A percentile compares a stretch with the other conserved stretches of the same genome.
phyloP scores from a whole-genome alignment of 2,797 vertebrate species.

The Sebastes vulpes region DNA sequence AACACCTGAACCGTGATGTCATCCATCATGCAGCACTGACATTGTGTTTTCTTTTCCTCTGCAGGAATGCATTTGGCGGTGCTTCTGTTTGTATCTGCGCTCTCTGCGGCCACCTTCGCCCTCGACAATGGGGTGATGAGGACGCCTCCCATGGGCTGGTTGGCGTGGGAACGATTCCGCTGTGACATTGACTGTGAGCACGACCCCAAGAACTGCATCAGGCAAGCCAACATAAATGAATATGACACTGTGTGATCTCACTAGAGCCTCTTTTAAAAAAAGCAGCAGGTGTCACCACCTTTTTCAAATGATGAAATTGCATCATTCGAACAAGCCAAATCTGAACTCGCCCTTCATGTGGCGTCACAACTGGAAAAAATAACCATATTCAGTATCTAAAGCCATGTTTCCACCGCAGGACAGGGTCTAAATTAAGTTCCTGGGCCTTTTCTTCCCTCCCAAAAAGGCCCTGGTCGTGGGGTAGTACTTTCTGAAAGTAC shows the following conservation, averaged over 20 bases:
- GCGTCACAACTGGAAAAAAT: not conserved
- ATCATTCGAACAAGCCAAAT: not conserved
- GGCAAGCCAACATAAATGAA: conserved; percentile 68
- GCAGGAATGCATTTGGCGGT: conserved; percentile 61
- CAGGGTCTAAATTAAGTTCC: no score
- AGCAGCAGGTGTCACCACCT: not conserved
- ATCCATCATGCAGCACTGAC: fast-evolving
- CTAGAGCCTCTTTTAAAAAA: not conserved
- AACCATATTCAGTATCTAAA: not conserved
- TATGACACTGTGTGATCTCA: not conserved
- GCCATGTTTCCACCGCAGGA: no score
- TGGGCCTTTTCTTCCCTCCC: no score
- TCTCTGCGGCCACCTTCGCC: conserved; percentile 61
- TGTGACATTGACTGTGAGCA: conserved; percentile 90
- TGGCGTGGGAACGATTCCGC: conserved; percentile 95
- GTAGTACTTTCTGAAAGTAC: no score
- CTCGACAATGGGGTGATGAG: conserved; percentile 93
- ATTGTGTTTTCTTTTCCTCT: not conserved
- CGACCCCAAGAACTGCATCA: conserved; percentile 94
- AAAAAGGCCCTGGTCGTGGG: no score
- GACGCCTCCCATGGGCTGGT: conserved; percentile 96
- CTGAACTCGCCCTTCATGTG: not conserved
- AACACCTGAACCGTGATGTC: not conserved
- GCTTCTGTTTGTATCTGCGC: conserved; percentile 47
- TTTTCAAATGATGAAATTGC: not conserved